Evolutionary conservation across 2,113 vertebrate genomes (phyloP), one percentile per base, ranked within the genome.

Genomic region (Notarius lentiginosus): DNA sequence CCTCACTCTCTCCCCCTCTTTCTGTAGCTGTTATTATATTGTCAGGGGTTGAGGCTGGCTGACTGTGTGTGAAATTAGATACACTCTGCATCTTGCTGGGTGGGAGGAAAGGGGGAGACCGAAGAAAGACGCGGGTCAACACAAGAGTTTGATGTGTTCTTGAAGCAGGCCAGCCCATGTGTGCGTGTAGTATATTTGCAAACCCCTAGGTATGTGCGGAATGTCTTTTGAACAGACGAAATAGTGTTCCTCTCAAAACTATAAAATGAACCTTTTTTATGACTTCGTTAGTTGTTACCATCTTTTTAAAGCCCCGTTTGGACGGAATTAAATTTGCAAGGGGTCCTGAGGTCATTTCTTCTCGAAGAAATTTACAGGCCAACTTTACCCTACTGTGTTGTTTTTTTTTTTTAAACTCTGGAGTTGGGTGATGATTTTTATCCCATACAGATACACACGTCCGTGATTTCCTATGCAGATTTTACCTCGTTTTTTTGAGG

Each of bases 31-130:
- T 73, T 86, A 60, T 86, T 79, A 83, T 63, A 76, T 60, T 84
- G 76, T 84, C 82, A 66, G 76, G 55, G 81, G 81, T 83, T 87
- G 81, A 75, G 82, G 61, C 66, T 81, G 68, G 66, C 14, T 86
- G 70, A 83, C 85, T 68, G 55, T 83, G 53, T 88, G 84, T 87
- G 87, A 76, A 89, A 84, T 88, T 89, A 79, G 86, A 61, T 61
- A 87, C 63, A 61, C 30, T 60, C 83, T 65, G 55, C 56, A 84
- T 11, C 87, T 65, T 34, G 85, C 20, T 47, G 34, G n/a, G 12
- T 55, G 47, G 87, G 56, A 3, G 83, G 11, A 73, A 77, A 41
- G 3, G 41, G 41, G 41, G 41, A 41, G 41, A 41, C 41, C 47
- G 30, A 81, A 41, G 56, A 81, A 41, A 61, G 56, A 61, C 1